phyloP scores from a whole-genome alignment of 1,140 invertebrate genomes.

The Pomacea maculata region DNA sequence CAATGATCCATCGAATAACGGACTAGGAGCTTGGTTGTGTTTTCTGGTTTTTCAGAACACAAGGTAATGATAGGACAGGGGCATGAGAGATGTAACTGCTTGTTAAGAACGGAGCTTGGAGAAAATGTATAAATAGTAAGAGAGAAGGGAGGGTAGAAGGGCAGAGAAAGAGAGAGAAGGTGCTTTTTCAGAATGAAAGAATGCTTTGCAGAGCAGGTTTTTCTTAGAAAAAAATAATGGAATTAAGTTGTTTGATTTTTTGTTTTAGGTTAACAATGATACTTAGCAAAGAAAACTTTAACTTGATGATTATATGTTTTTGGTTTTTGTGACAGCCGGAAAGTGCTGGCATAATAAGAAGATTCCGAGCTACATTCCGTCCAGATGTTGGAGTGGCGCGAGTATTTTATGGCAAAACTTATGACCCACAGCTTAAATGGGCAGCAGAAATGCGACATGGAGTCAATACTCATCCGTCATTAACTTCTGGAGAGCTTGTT shows the following conservation, averaged over 20 bases:
- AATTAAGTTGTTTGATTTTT: background rate
- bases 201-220: background rate
- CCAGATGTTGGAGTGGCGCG: conserved; percentile 60
- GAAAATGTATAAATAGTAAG: background rate
- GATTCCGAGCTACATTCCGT: conserved; percentile 53
- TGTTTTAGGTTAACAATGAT: background rate
- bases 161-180: background rate
- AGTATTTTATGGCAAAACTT: conserved; percentile 62
- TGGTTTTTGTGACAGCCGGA: conserved; percentile 47
- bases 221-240: background rate
- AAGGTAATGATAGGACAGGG: background rate
- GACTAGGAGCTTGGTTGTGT: background rate
- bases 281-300: background rate
- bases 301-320: background rate
- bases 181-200: background rate
- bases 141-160: background rate
- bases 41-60: background rate
- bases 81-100: background rate
- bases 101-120: background rate
- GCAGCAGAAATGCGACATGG: conserved; percentile 63
- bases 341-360: conserved; percentile 57
- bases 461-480: conserved; percentile 48
- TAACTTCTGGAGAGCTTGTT: conserved; percentile 52
- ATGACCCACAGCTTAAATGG: conserved; percentile 60
- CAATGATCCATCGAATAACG: background rate